phyloP scores from a whole-genome alignment of 35 echinoderm and acorn worm species.

The Nesometra sesokonis region DNA sequence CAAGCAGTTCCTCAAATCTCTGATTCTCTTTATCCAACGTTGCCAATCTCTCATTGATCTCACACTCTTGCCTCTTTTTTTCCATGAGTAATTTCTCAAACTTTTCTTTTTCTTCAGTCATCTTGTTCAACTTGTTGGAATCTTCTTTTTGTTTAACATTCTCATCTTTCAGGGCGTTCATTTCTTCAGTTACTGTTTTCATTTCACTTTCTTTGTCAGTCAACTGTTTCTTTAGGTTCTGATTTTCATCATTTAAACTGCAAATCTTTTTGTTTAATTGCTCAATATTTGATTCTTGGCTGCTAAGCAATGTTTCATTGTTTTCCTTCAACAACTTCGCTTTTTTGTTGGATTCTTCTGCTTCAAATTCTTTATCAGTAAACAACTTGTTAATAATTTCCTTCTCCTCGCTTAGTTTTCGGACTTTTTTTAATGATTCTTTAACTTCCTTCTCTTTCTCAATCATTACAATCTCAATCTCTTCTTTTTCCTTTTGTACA shows the following conservation, averaged over 20 bases:
- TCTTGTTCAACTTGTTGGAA: neutral
- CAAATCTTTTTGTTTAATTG: neutral
- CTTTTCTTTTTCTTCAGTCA: neutral
- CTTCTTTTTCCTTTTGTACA: neutral
- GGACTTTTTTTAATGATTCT: neutral
- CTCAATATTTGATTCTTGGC: neutral
- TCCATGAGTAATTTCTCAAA: neutral
- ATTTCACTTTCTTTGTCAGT: neutral
- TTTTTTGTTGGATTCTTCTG: neutral
- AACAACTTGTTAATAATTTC: neutral
- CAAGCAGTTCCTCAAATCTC: neutral
- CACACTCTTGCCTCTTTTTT: neutral
- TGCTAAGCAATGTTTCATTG: neutral
- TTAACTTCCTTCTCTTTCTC: conserved; percentile 4
- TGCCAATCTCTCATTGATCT: neutral
- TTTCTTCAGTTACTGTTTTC: neutral
- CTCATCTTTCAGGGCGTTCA: too few relatives aligned
- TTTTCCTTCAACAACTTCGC: neutral
- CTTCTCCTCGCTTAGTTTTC: neutral
- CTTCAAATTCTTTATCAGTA: neutral
- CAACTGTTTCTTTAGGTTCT: neutral
- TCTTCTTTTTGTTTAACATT: too few relatives aligned
- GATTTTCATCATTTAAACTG: neutral
- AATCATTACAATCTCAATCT: neutral
- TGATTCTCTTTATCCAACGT: neutral